phyloP scores from a whole-genome alignment of 2,888 invertebrate genomes.

The Celastrina argiolus region DNA sequence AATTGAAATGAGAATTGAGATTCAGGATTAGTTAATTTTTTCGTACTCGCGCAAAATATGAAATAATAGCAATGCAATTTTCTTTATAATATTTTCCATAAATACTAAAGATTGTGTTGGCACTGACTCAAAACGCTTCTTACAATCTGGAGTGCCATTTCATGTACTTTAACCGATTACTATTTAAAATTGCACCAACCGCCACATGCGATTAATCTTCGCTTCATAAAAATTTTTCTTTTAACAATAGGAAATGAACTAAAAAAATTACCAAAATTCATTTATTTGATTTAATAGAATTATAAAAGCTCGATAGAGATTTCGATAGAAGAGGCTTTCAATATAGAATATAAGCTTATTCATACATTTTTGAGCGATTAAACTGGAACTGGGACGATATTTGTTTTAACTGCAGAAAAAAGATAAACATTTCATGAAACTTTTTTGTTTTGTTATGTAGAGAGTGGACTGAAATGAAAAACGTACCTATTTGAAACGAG shows the following conservation, averaged over 20 bases:
- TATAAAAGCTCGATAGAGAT: too few relatives aligned
- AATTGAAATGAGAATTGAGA: background rate
- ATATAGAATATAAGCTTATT: too few relatives aligned
- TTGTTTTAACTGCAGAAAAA: background rate
- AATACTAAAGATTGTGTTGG: conserved; percentile 1
- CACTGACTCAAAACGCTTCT: conserved; percentile 18
- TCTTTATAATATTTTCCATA: conserved; percentile 4
- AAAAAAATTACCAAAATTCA: background rate
- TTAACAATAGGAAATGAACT: background rate
- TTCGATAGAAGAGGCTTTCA: too few relatives aligned
- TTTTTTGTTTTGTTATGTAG: background rate
- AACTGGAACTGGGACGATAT: background rate
- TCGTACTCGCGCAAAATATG: background rate
- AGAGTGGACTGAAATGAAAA: conserved; percentile 9
- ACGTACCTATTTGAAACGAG: conserved; percentile 3
- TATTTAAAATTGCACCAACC: conserved; percentile 13
- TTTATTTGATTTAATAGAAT: too few relatives aligned
- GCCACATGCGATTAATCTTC: conserved; percentile 6
- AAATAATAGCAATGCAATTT: conserved; percentile 4
- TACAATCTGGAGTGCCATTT: conserved; percentile 8
- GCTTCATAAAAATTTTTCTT: background rate
- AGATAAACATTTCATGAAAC: background rate
- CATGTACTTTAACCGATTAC: conserved; percentile 3
- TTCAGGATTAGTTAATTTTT: background rate
- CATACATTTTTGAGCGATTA: too few relatives aligned